phyloP scores from a whole-genome alignment of 2,797 vertebrate species.

The Cirrhinus mrigala region DNA sequence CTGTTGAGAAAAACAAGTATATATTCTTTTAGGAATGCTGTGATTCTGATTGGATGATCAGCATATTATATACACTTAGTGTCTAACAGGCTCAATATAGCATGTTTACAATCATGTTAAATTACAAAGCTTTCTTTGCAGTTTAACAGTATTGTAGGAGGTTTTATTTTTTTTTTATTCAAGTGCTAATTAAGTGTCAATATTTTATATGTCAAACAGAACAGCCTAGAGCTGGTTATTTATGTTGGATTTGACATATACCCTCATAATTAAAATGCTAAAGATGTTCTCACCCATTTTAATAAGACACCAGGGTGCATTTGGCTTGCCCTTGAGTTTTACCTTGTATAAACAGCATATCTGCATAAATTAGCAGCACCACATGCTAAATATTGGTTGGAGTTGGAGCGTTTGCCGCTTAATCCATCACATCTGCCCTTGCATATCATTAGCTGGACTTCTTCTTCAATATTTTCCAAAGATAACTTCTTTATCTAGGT shows the following conservation, averaged over 20 bases:
- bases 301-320: conserved; percentile 22
- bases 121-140: not conserved
- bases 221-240: not conserved
- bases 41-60: not conserved
- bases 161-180: not conserved
- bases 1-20: not conserved
- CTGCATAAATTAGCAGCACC: conserved; percentile 50
- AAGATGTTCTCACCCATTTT: conserved; percentile 13
- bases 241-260: not conserved
- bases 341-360: conserved; percentile 35
- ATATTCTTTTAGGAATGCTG: not conserved
- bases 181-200: not conserved
- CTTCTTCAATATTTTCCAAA: not conserved
- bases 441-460: conserved; percentile 29
- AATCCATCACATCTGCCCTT: conserved; percentile 45
- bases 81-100: not conserved
- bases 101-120: not conserved
- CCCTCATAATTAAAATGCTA: conserved; percentile 7
- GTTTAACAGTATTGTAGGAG: not conserved
- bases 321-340: conserved; percentile 48
- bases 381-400: conserved; percentile 47
- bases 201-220: not conserved
- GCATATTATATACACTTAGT: not conserved
- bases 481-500: not conserved
- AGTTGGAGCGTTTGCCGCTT: conserved; percentile 35